Evolutionary conservation across 2,113 vertebrate genomes (phyloP).

Genomic region (Pogonocichla stellata): DNA sequence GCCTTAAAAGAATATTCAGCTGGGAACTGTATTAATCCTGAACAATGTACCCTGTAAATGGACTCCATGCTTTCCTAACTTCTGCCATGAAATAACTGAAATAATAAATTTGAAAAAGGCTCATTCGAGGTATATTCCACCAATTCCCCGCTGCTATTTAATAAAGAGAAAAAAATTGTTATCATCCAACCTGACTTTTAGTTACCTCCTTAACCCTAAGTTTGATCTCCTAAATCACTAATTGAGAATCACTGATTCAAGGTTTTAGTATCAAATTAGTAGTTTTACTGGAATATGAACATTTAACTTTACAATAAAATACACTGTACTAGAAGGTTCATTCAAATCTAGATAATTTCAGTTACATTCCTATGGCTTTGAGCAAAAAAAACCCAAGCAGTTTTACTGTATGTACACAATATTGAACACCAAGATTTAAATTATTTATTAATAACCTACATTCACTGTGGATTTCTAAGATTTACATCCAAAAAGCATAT

Average conservation of each 20-base stretch:
- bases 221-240: not conserved
- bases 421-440: constrained; percentile 26
- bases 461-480: constrained; percentile 64
- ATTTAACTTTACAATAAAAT: not conserved
- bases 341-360: not conserved
- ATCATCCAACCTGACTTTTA: not conserved
- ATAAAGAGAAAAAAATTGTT: not conserved
- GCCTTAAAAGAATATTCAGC: not conserved
- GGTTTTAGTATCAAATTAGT: not conserved
- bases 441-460: constrained; percentile 74
- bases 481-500: constrained; percentile 63
- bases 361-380: constrained; percentile 38
- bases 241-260: not conserved
- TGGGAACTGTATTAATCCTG: not conserved
- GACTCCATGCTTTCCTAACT: not conserved
- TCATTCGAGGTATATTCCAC: not conserved
- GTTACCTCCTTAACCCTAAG: not conserved
- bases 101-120: not conserved
- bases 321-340: not conserved
- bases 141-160: not conserved
- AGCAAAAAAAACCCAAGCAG: not conserved
- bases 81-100: not conserved
- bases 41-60: not conserved
- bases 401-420: constrained; percentile 31
- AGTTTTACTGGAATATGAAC: not conserved